phyloP scores from a whole-genome alignment of 2,888 invertebrate genomes.

The Drosophila falleni region DNA sequence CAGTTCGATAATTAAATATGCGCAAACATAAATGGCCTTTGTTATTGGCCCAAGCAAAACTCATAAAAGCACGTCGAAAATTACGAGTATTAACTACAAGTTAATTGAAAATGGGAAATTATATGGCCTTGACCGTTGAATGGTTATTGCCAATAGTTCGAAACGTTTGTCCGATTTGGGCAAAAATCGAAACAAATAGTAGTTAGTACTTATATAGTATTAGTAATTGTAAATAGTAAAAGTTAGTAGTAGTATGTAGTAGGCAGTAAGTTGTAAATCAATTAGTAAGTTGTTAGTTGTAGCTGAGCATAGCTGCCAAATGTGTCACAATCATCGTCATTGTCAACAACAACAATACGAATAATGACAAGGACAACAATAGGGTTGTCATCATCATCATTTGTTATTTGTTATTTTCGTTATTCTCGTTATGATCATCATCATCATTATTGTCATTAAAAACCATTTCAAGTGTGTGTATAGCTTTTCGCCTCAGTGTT shows the following conservation, averaged over 20 bases:
- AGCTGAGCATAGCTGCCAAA: conserved; percentile 43
- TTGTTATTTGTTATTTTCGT: conserved; percentile 23
- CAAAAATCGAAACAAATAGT: conserved; percentile 19
- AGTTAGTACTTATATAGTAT: conserved; percentile 15
- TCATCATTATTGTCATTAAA: conserved; percentile 61
- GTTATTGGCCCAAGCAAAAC: conserved; percentile 33
- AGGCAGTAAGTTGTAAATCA: conserved; percentile 19
- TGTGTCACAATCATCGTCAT: conserved; percentile 34
- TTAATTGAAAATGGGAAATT: conserved; percentile 34
- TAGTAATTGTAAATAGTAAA: background rate
- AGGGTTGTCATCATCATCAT: conserved; percentile 24
- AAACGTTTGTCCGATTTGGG: conserved; percentile 2
- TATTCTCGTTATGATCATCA: conserved; percentile 30
- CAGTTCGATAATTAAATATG: conserved; percentile 31
- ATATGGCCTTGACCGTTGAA: conserved; percentile 18
- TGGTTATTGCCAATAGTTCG: conserved; percentile 28
- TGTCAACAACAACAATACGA: conserved; percentile 56
- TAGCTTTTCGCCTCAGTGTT: conserved; percentile 85
- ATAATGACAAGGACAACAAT: conserved; percentile 31
- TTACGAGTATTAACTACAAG: conserved; percentile 31
- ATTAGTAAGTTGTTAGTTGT: conserved; percentile 41
- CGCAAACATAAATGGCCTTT: conserved; percentile 30
- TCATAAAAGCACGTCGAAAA: conserved; percentile 43
- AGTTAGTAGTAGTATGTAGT: conserved; percentile 27
- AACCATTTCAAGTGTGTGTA: conserved; percentile 80